A percentile compares a stretch with the other conserved stretches of the same genome.
Evolutionary conservation across 2,113 vertebrate genomes (phyloP).

Genomic region (Pristiophorus japonicus): DNA sequence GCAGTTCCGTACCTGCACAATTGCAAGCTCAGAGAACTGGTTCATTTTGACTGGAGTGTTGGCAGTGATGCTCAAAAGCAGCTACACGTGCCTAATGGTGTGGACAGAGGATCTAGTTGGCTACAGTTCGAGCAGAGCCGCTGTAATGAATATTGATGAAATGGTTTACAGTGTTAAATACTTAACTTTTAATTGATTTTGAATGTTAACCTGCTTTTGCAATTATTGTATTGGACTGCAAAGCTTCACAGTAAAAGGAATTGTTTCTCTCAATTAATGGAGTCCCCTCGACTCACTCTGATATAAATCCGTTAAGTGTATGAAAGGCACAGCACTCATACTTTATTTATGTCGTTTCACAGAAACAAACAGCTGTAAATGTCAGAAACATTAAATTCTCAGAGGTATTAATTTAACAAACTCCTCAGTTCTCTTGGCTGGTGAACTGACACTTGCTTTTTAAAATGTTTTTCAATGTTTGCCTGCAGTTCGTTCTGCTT

Average conservation of each 20-base stretch:
- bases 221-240: neutral
- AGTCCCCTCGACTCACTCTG: too few species aligned
- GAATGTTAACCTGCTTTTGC: neutral
- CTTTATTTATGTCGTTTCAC: constrained; percentile 21
- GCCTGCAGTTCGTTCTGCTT: neutral
- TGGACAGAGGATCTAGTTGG: neutral
- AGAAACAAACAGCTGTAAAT: constrained; percentile 37
- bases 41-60: neutral
- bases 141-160: constrained; percentile 17
- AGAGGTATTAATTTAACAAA: constrained; percentile 17
- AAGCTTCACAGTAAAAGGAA: neutral
- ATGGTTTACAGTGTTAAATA: neutral
- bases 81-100: neutral
- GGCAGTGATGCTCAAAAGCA: neutral
- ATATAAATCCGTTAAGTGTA: neutral
- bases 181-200: constrained; percentile 28
- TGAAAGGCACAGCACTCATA: constrained; percentile 23
- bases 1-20: neutral
- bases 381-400: constrained; percentile 33
- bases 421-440: constrained; percentile 22
- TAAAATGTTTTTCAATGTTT: constrained; percentile 4
- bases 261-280: constrained; percentile 24
- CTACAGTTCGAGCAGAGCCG: neutral
- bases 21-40: too few species aligned
- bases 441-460: neutral